Evolutionary conservation across 2,113 vertebrate species (phyloP), one percentile per base, ranked within the genome.

Genomic region (Zapornia atra): DNA sequence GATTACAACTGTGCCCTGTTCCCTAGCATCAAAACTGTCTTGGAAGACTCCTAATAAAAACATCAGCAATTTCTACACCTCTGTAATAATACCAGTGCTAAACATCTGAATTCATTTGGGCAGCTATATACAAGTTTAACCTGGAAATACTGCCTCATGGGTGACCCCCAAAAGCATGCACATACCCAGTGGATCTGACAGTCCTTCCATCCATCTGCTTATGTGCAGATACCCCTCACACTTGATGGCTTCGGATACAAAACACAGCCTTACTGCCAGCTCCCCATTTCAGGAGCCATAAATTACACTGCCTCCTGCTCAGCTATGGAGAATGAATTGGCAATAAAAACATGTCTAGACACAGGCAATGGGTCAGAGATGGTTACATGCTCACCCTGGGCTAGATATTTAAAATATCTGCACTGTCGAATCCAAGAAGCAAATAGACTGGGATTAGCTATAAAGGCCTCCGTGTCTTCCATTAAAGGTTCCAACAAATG

Each of bases 361-460:
- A 34, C 64, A 54, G 44, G 82, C 87, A 48, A 73, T 28, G 46
- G 56, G 48, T 86, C 71, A 80, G 79, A 88, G 91, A 81, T 60
- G 64, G 82, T 70, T 73, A 73, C 76, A 69, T 8, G 56, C 68
- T 93, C 69, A 77, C 64, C 68, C 76, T 71, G 65, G 61, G 92
- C 21, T 22, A 82, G 85, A 48, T 83, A 90, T 78, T 81, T 73
- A 81, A 86, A 95, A 86, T 78, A 95, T 71, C 92, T 92, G 46
- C 26, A 60, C 85, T 88, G 79, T 88, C 96, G 90, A 73, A 94
- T 11, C 89, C 46, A 48, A 50, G 65, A 87, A 92, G 87, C 81
- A 91, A 82, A 73, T 8, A 92, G 72, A 73, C 33, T 29, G 65
- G 77, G 76, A 94, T 84, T 46, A 90, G 82, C 82, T 81, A 57